Evolutionary conservation across 2,888 invertebrate species (phyloP).

Genomic region (Nymphalis c-album): DNA sequence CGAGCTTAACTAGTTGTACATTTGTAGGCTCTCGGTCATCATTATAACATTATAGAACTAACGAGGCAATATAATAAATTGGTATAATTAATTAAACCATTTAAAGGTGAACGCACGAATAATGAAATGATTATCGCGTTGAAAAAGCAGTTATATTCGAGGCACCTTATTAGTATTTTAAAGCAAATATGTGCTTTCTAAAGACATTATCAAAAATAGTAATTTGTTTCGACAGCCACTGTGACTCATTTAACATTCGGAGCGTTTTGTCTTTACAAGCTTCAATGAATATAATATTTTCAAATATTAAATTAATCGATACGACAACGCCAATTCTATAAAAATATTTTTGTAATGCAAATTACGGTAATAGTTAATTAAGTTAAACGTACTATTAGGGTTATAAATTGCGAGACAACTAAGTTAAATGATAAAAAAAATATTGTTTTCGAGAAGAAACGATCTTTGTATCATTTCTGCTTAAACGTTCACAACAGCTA

Average conservation of each 20-base stretch:
- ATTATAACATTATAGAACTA: slow-evolving; percentile 11
- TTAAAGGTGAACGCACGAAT: slow-evolving; percentile 31
- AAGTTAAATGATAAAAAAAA: too few relatives aligned
- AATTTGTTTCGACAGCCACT: slow-evolving; percentile 12
- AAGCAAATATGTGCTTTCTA: slow-evolving; percentile 13
- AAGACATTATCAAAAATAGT: slow-evolving; percentile 9
- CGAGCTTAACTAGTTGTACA: background rate
- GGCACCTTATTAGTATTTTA: slow-evolving; percentile 17
- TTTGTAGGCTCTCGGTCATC: slow-evolving; percentile 13
- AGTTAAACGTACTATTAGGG: background rate
- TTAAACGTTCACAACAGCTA: background rate
- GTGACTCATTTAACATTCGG: background rate
- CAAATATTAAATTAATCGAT: background rate
- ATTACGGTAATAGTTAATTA: background rate
- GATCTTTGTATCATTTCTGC: too few relatives aligned
- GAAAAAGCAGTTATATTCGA: slow-evolving; percentile 24
- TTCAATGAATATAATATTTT: background rate
- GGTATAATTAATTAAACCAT: slow-evolving; percentile 25
- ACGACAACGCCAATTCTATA: background rate
- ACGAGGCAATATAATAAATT: slow-evolving; percentile 26
- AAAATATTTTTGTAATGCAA: background rate
- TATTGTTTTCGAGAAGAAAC: too few relatives aligned
- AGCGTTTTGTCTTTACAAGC: background rate
- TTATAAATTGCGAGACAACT: too few relatives aligned
- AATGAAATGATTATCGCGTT: slow-evolving; percentile 33